phyloP scores from a whole-genome alignment of 2,888 invertebrate genomes.

The Amblyteles armatorius region DNA sequence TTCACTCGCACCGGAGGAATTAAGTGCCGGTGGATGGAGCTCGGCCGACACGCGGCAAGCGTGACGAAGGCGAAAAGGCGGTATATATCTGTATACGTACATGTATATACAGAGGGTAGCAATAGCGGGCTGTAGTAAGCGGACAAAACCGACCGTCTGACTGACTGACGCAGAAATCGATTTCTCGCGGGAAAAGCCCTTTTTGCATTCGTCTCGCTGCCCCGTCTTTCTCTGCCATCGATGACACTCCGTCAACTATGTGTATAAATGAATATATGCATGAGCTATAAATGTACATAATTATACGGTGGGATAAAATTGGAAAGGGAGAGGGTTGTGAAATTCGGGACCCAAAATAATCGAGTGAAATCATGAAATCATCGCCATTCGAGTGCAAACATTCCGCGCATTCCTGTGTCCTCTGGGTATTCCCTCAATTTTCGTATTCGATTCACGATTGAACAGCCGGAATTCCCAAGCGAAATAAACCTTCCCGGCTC shows the following conservation, averaged over 20 bases:
- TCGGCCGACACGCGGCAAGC: constrained; percentile 27
- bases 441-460: constrained; percentile 28
- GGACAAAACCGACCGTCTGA: constrained; percentile 25
- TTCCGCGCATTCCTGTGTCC: neutral
- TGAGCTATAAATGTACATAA: neutral
- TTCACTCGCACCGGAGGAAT: constrained; percentile 60
- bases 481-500: neutral
- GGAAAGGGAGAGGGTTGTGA: neutral
- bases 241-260: constrained; percentile 13
- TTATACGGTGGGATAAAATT: neutral
- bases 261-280: neutral
- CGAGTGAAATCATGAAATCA: constrained; percentile 20
- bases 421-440: constrained; percentile 22
- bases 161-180: constrained; percentile 69
- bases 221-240: constrained; percentile 23
- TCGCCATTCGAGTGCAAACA: neutral
- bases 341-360: constrained; percentile 17
- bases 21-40: constrained; percentile 57
- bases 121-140: neutral
- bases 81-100: neutral
- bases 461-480: constrained; percentile 5
- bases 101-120: neutral
- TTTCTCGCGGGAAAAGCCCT: constrained; percentile 50
- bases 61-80: constrained; percentile 33
- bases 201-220: constrained; percentile 7